Evolutionary conservation across 2,113 vertebrate species (phyloP).

Genomic region (Tyto alba): DNA sequence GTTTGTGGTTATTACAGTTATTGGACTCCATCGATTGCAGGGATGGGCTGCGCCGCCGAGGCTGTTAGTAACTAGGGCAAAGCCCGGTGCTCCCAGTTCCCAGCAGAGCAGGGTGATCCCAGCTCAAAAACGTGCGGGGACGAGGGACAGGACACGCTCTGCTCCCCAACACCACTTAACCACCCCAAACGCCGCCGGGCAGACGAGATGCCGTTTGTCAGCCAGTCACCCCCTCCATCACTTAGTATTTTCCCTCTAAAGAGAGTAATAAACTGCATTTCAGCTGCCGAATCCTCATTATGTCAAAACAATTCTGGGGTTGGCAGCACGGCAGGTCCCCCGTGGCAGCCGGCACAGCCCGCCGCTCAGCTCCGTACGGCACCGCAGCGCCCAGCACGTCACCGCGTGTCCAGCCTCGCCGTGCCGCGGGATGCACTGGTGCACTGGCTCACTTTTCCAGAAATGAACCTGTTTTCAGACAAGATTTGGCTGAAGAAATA

Average conservation of each 20-base stretch:
- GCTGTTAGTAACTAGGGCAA: neutral
- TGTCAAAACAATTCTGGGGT: neutral
- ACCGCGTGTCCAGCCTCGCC: fast-evolving
- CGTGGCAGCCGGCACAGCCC: neutral
- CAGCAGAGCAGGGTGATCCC: fast-evolving
- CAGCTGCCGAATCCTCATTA: neutral
- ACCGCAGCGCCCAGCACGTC: neutral
- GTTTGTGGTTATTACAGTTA: neutral
- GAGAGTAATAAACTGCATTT: neutral
- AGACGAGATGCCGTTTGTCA: neutral
- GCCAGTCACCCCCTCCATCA: neutral
- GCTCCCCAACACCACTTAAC: neutral
- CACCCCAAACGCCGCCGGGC: neutral
- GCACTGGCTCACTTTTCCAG: neutral
- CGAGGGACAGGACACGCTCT: neutral
- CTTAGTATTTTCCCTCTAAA: neutral
- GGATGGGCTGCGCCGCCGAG: neutral
- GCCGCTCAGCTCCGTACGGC: fast-evolving
- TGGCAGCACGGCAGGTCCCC: neutral
- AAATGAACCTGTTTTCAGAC: neutral
- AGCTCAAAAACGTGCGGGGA: fast-evolving
- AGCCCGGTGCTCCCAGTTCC: neutral
- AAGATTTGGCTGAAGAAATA: neutral
- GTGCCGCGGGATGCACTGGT: neutral
- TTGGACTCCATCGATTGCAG: conserved; percentile 31